Conservation (phyloP, 2,113 vertebrate genomes). For the Marmota flaviventris region DNA sequence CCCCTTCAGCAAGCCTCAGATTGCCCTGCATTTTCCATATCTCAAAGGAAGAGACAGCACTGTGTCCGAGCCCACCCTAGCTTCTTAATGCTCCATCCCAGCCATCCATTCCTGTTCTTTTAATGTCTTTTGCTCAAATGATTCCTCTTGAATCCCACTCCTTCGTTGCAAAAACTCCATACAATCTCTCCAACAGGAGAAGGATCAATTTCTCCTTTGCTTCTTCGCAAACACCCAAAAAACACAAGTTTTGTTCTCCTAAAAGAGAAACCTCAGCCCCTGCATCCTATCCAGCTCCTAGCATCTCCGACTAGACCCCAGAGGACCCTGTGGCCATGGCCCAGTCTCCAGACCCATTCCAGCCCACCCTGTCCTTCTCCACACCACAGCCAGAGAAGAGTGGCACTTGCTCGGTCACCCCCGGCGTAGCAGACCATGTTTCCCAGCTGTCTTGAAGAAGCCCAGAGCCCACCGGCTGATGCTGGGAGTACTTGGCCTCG, state of each 20-base stretch:
- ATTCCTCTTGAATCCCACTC: not conserved
- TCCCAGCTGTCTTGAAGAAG: not conserved
- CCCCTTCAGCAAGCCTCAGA: not conserved
- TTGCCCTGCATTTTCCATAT: not conserved
- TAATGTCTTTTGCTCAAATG: not conserved
- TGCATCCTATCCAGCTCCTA: not conserved
- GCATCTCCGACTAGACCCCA: not conserved
- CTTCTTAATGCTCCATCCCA: not conserved
- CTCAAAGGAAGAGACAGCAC: not conserved
- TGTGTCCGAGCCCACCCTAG: no score
- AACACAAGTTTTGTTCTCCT: not conserved
- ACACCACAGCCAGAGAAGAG: no score
- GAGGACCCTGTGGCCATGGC: no score
- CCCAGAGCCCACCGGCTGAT: not conserved
- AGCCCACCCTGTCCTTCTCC: not conserved
- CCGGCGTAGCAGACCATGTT: accelerated
- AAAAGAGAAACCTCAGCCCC: not conserved
- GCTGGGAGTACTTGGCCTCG: no score
- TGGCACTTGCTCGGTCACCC: not conserved
- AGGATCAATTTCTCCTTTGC: not conserved
- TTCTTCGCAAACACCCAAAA: not conserved
- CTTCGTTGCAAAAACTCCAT: not conserved
- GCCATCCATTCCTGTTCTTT: not conserved
- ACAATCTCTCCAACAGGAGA: not conserved
- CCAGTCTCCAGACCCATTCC: no score